Conservation (phyloP, 1,140 invertebrate species). For the Gonatopus flavifemur region DNA sequence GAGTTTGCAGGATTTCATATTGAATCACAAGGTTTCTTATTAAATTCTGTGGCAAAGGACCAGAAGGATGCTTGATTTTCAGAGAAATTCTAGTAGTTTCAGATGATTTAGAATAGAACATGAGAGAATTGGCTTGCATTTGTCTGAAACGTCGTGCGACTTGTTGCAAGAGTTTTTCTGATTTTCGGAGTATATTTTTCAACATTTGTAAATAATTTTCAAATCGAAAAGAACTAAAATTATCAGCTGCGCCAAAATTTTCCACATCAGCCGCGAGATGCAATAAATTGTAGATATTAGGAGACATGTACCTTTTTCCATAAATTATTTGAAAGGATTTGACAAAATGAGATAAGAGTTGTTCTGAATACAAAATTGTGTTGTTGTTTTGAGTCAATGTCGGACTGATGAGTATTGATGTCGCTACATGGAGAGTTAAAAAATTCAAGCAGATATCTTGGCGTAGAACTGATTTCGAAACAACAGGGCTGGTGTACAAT, state of each 20-base stretch:
- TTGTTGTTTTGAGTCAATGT: slow-evolving; percentile 22
- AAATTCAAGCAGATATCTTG: slow-evolving; percentile 3
- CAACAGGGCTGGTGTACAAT: slow-evolving; percentile 17
- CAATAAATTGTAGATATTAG: slow-evolving; percentile 2
- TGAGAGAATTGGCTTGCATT: no score
- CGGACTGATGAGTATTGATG: slow-evolving; percentile 2
- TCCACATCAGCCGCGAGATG: not conserved
- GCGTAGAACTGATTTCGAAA: slow-evolving; percentile 5
- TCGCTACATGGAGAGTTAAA: slow-evolving; percentile 9
- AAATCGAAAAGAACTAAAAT: not conserved
- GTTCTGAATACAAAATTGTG: slow-evolving; percentile 6
- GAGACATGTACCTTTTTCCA: slow-evolving; percentile 5
- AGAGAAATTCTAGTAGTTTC: no score
- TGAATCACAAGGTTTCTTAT: no score
- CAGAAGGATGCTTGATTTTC: no score
- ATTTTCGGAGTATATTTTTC: not conserved
- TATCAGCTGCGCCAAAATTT: not conserved
- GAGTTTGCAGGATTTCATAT: no score
- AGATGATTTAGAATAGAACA: no score
- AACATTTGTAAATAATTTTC: slow-evolving; percentile 2
- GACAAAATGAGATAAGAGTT: slow-evolving; percentile 5
- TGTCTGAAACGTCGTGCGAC: no score
- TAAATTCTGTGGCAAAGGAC: no score
- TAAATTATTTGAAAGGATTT: not conserved
- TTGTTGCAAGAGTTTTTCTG: not conserved